Evolutionary conservation across 2,888 invertebrate genomes (phyloP).

Genomic region (Ditula angustiorana): DNA sequence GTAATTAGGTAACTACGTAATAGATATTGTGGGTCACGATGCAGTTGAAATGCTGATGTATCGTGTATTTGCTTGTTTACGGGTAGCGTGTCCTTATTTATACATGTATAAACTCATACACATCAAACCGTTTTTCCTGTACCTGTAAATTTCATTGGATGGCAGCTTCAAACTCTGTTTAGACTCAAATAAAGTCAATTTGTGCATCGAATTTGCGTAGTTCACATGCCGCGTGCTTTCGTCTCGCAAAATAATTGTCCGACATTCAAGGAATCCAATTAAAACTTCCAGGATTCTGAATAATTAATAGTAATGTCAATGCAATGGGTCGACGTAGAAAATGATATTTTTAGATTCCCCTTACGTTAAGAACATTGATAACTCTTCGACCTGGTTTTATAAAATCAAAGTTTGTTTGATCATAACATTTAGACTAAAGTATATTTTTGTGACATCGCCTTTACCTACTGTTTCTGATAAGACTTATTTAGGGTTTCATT

Average conservation of each 20-base stretch:
- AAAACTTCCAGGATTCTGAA: not conserved
- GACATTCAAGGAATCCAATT: not conserved
- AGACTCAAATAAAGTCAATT: not conserved
- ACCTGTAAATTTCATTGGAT: not conserved
- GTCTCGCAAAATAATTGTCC: not conserved
- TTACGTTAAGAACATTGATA: not conserved
- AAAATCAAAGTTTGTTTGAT: not conserved
- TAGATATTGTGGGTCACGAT: not conserved
- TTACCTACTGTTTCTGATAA: not conserved
- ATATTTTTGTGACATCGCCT: constrained; percentile 23
- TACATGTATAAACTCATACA: not conserved
- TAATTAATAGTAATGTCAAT: not conserved
- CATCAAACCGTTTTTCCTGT: not conserved
- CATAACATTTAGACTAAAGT: not conserved
- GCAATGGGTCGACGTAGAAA: not conserved
- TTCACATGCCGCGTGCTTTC: not conserved
- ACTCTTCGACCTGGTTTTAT: not conserved
- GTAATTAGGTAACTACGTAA: constrained; percentile 1
- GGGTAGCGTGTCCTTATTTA: not conserved
- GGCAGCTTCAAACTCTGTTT: not conserved
- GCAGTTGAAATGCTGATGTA: not conserved
- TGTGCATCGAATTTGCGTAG: not conserved
- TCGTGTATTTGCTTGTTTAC: not conserved
- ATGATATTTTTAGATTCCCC: constrained; percentile 10
- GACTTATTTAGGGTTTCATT: not conserved